Base-by-base conservation (phyloP, 2,888 invertebrate genomes). In the Protodeltote pygarga region DNA sequence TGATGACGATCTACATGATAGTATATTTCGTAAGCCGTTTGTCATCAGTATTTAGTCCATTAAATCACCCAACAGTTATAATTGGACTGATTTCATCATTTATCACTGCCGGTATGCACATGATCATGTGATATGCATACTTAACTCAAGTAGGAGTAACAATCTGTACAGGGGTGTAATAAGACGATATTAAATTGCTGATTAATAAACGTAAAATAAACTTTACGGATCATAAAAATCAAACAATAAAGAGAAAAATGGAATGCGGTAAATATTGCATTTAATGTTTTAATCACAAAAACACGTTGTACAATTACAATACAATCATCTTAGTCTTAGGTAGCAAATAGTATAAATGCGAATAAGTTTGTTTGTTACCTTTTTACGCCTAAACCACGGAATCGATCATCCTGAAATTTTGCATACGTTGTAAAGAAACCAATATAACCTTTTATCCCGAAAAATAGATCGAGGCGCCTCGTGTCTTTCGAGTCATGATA, bases 81-180 rank as follows among this genome's bases (percentile, higher is more conserved):
- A 21, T 57, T 42, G 35, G 23, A 13, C 40, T 39, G 44, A 40
- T 38, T 23, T 37, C 23, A 15, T 25, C 37, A 32, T 27, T n/a
- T n/a, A 32, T 41, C 34, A 47, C 31, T 37, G 16, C 25, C 2
- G 27, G 11, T 38, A 5, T 16, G n/a, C 37, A 47, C 35, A 13
- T 40, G 35, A 31, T 29, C 39, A 51, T 47, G 27, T 55, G 38
- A 34, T 38, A 28, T 40, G 28, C 42, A 33, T 33, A 33, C 15
- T 15, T 29, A 17, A 39, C 25, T 34, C 25, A n/a, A 23, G 16
- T 39, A 27, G 31, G 32, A 15, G 10, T 20, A 40, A 14, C 17
- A 17, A 37, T 55, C 57, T 33, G 17, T 34, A 20, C 3, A 13
- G 23, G 11, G 9, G 19, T n/a, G n/a, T 21, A 62, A 35, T 33